Evolutionary conservation across 2,888 invertebrate species (phyloP).

Genomic region (Eledone cirrhosa): DNA sequence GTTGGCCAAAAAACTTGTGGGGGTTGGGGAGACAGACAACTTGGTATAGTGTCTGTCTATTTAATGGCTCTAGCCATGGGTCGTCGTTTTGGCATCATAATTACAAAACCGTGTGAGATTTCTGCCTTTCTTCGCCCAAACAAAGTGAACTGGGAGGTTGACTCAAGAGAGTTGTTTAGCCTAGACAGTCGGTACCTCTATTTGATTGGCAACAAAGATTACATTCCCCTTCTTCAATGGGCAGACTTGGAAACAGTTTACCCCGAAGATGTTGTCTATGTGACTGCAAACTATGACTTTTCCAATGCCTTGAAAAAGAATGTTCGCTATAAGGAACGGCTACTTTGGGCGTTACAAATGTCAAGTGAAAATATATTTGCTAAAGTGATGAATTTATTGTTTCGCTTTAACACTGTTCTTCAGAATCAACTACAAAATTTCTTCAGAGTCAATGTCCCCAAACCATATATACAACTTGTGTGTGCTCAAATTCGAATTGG

Average conservation of each 20-base stretch:
- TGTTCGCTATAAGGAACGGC: constrained; percentile 28
- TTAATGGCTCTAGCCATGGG: constrained; percentile 33
- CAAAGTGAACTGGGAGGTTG: constrained; percentile 35
- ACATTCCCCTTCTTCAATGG: constrained; percentile 25
- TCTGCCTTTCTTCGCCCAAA: constrained; percentile 37
- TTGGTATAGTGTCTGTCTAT: constrained; percentile 36
- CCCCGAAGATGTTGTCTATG: constrained; percentile 37
- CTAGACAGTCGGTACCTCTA: constrained; percentile 25
- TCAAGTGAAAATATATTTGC: constrained; percentile 18
- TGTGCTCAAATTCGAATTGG: constrained; percentile 37
- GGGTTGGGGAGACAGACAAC: constrained; percentile 40
- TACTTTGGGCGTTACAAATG: constrained; percentile 34
- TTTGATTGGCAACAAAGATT: constrained; percentile 30
- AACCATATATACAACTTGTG: constrained; percentile 28
- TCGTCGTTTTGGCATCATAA: constrained; percentile 36
- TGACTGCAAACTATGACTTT: constrained; percentile 34
- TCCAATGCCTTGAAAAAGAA: constrained; percentile 17
- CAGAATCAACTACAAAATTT: constrained; percentile 29
- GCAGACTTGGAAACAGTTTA: constrained; percentile 33
- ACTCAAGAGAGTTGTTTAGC: constrained; percentile 29
- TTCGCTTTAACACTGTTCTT: constrained; percentile 33
- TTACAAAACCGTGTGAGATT: constrained; percentile 36
- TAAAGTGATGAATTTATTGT: constrained; percentile 33
- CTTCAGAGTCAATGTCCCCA: constrained; percentile 22
- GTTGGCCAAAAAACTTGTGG: constrained; percentile 34